These are phyloP conservation scores for roundworm (Caenorhabditis elegans) DNA, from an alignment of 1,140 invertebrate genomes.

Conservation along the genomic window DNA sequence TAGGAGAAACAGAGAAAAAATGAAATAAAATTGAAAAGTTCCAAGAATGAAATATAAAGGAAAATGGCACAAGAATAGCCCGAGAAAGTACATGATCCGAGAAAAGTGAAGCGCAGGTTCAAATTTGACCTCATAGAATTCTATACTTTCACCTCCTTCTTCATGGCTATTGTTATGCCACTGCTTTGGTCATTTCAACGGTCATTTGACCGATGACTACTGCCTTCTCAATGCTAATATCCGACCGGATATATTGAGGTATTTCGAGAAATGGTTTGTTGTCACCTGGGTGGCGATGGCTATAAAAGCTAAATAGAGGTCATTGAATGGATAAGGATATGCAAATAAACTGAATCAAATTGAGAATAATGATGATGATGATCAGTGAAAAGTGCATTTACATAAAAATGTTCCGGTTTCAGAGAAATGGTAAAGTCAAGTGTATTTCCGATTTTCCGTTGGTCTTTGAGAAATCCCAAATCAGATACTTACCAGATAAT, in stretches of 20 bases:
- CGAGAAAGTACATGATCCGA: too few relatives aligned
- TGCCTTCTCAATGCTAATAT: not conserved
- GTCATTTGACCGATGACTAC: conserved; percentile 29
- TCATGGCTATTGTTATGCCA: conserved; percentile 4
- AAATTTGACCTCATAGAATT: not conserved
- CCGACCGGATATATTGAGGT: conserved; percentile 12
- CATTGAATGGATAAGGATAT: not conserved
- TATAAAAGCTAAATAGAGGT: too few relatives aligned
- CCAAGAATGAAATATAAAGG: too few relatives aligned
- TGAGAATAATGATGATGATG: not conserved
- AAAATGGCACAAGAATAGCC: too few relatives aligned
- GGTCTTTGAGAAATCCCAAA: too few relatives aligned
- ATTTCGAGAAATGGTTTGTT: not conserved
- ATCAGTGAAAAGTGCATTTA: not conserved
- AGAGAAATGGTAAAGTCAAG: not conserved
- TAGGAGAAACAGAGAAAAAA: too few relatives aligned
- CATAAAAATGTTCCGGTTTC: not conserved
- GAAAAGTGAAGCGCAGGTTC: not conserved
- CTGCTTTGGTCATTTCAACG: not conserved
- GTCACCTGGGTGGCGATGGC: not conserved
- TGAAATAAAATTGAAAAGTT: too few relatives aligned
- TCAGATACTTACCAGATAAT: too few relatives aligned
- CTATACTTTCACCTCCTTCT: not conserved
- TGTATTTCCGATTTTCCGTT: too few relatives aligned
- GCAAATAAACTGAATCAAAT: not conserved